Conservation (phyloP, 1,140 invertebrate species). For the Leptonema lineaticorne region DNA sequence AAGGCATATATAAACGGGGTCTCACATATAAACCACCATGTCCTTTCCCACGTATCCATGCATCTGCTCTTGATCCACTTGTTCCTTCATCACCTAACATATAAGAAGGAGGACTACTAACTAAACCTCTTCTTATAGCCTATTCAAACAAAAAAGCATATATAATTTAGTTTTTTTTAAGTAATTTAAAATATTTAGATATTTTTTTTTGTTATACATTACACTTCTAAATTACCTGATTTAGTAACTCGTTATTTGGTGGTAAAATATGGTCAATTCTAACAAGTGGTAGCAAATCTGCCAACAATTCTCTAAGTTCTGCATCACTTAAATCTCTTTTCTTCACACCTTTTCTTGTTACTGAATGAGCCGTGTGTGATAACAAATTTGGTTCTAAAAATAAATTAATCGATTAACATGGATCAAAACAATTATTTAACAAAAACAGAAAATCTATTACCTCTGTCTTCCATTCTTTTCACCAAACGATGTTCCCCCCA, state of each 20-base stretch:
- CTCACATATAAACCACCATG: slow-evolving; percentile 71
- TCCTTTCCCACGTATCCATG: slow-evolving; percentile 80
- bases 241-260: slow-evolving; percentile 78
- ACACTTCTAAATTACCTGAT: slow-evolving; percentile 52
- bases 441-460: slow-evolving; percentile 48
- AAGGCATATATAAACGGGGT: slow-evolving; percentile 88
- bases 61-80: slow-evolving; percentile 63
- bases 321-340: slow-evolving; percentile 83
- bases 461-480: slow-evolving; percentile 78
- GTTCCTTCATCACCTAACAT: slow-evolving; percentile 69
- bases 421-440: slow-evolving; percentile 5
- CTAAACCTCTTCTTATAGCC: slow-evolving; percentile 80
- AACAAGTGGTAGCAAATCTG: slow-evolving; percentile 79
- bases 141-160: slow-evolving; percentile 47
- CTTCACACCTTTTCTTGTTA: slow-evolving; percentile 81
- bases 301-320: slow-evolving; percentile 83
- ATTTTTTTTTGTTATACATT: neutral
- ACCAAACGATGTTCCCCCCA: slow-evolving; percentile 89
- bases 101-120: slow-evolving; percentile 81
- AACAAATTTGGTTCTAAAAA: slow-evolving; percentile 84
- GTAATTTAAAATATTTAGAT: too few relatives aligned
- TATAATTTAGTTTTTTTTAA: neutral
- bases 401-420: slow-evolving; percentile 11
- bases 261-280: slow-evolving; percentile 89
- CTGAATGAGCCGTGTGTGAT: slow-evolving; percentile 88